These are phyloP conservation scores for Anguilla japonica DNA, from an alignment of 2,113 vertebrate genomes.

Conservation along the genomic window DNA sequence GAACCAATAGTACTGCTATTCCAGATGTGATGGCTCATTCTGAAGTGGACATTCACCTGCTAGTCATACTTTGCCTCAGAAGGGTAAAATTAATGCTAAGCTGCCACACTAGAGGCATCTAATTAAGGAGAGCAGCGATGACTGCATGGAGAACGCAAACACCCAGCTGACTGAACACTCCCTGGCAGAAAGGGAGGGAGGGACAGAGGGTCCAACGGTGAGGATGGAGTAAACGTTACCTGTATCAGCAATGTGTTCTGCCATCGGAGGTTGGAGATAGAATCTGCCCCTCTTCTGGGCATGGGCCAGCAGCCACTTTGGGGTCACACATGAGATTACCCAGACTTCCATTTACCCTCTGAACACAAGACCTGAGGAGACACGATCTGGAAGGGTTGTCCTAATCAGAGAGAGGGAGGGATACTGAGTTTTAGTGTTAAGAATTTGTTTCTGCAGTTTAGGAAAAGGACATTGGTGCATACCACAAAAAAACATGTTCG, in stretches of 20 bases:
- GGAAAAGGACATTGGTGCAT: too few species aligned
- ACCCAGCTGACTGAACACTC: not conserved
- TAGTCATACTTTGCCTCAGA: too few species aligned
- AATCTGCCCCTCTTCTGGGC: slow-evolving; percentile 39
- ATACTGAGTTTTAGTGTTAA: not conserved
- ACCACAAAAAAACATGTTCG: too few species aligned
- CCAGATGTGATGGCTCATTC: too few species aligned
- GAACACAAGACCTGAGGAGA: slow-evolving; percentile 59
- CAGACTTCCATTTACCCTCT: slow-evolving; percentile 63
- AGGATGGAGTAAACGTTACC: slow-evolving; percentile 38
- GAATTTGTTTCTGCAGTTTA: too few species aligned
- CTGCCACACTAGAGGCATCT: too few species aligned
- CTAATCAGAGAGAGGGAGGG: slow-evolving; percentile 31
- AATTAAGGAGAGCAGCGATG: too few species aligned
- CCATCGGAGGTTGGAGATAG: slow-evolving; percentile 66
- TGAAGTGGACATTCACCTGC: too few species aligned
- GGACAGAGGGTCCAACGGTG: not conserved
- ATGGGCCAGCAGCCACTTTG: slow-evolving; percentile 40
- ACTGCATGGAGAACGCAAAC: too few species aligned
- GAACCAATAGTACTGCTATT: too few species aligned
- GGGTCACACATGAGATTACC: slow-evolving; percentile 65
- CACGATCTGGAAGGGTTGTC: slow-evolving; percentile 35
- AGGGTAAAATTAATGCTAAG: too few species aligned
- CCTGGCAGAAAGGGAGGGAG: not conserved
- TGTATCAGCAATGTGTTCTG: slow-evolving; percentile 60